Evolutionary conservation across 2,797 vertebrate species (phyloP).

Genomic region (Chaenodraco wilsoni): DNA sequence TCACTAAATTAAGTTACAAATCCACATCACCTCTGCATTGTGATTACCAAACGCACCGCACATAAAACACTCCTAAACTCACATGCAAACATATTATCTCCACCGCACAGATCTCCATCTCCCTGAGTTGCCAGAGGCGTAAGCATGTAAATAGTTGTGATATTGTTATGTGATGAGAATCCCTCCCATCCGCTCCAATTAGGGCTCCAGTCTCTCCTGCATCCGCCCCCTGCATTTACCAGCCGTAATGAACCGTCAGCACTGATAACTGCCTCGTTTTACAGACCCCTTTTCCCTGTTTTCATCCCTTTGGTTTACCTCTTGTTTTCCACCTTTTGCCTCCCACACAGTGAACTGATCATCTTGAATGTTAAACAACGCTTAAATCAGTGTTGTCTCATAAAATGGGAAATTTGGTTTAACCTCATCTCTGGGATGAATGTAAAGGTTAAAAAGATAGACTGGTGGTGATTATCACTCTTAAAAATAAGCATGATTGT

Average conservation of each 20-base stretch:
- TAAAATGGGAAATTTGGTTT: slow-evolving; percentile 7
- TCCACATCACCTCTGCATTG: neutral
- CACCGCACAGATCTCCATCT: slow-evolving; percentile 26
- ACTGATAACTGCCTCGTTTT: slow-evolving; percentile 75
- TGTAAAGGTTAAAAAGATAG: slow-evolving; percentile 6
- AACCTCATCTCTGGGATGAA: slow-evolving; percentile 10
- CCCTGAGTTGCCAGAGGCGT: slow-evolving; percentile 50
- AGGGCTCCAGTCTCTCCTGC: slow-evolving; percentile 63
- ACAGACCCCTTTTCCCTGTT: slow-evolving; percentile 53
- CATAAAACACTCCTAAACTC: slow-evolving; percentile 2
- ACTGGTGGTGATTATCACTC: neutral
- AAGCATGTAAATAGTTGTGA: slow-evolving; percentile 71
- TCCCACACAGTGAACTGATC: slow-evolving; percentile 20
- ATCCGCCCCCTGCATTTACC: slow-evolving; percentile 69
- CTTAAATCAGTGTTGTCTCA: slow-evolving; percentile 4
- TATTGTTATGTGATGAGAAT: slow-evolving; percentile 72
- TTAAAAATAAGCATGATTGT: neutral
- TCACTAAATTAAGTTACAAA: neutral
- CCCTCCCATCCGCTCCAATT: slow-evolving; percentile 76
- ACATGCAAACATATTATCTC: slow-evolving; percentile 17
- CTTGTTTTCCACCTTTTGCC: slow-evolving; percentile 51
- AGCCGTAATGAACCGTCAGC: slow-evolving; percentile 81
- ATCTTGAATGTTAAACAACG: slow-evolving; percentile 32
- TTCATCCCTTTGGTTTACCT: slow-evolving; percentile 46
- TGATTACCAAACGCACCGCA: neutral